phyloP scores from a whole-genome alignment of 2,113 vertebrate genomes.

The Sorex fumeus region DNA sequence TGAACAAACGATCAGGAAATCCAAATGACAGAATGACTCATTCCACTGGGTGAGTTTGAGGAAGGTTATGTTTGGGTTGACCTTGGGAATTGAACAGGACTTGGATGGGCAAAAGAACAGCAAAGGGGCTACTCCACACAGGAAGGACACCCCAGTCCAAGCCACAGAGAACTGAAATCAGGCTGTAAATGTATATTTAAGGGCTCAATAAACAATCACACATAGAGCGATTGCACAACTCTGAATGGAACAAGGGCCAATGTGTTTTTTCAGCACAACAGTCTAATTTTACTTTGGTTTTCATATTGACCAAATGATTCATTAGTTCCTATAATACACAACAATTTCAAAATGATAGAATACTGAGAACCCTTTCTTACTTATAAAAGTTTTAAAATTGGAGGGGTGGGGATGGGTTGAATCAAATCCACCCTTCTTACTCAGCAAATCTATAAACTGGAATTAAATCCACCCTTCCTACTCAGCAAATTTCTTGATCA shows the following conservation, averaged over 20 bases:
- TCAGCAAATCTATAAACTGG: neutral
- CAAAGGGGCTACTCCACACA: slow-evolving; percentile 1
- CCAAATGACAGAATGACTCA: slow-evolving; percentile 48
- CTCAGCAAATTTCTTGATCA: slow-evolving; percentile 7
- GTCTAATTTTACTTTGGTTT: slow-evolving; percentile 80
- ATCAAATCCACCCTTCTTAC: neutral
- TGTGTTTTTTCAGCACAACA: slow-evolving; percentile 69
- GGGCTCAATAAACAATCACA: slow-evolving; percentile 15
- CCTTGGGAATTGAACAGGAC: slow-evolving; percentile 19
- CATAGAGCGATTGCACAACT: slow-evolving; percentile 64
- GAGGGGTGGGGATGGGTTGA: neutral
- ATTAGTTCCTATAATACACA: slow-evolving; percentile 76
- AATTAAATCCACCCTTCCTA: slow-evolving; percentile 25
- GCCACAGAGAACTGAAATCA: slow-evolving; percentile 51
- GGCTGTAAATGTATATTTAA: slow-evolving; percentile 49
- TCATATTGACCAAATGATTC: slow-evolving; percentile 79
- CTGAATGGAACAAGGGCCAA: slow-evolving; percentile 57
- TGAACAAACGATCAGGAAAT: slow-evolving; percentile 6
- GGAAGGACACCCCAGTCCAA: slow-evolving; percentile 55
- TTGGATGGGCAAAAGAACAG: neutral
- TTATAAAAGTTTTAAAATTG: slow-evolving; percentile 60
- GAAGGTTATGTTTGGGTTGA: slow-evolving; percentile 72
- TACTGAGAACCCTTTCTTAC: slow-evolving; percentile 65
- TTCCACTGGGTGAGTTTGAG: slow-evolving; percentile 38
- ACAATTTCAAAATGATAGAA: slow-evolving; percentile 78